Percentiles rank a stretch among this genome's conserved stretches.
Evolutionary conservation across 2,113 vertebrate species (phyloP).

Genomic region (Nerophis lumbriciformis): DNA sequence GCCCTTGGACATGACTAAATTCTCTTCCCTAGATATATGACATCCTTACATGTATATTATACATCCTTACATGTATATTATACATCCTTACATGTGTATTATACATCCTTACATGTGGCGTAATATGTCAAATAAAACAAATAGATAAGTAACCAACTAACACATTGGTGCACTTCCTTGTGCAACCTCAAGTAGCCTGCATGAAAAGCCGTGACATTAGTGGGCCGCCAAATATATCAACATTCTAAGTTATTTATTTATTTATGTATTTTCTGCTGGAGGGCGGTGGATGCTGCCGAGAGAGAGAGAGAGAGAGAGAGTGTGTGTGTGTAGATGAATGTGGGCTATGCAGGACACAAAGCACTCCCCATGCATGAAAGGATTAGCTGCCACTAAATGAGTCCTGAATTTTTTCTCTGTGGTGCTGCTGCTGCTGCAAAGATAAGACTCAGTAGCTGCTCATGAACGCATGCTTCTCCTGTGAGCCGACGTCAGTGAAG

Average conservation of each 20-base stretch:
- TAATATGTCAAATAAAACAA: too few relatives aligned
- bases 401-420: constrained; percentile 31
- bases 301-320: constrained; percentile 16
- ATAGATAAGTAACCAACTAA: too few relatives aligned
- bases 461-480: neutral
- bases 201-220: constrained; percentile 23
- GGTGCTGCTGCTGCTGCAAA: constrained; percentile 11
- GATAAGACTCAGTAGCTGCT: constrained; percentile 26
- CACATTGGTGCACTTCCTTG: neutral
- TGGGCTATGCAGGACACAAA: constrained; percentile 29
- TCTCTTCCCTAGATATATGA: too few relatives aligned
- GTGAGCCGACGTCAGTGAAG: constrained; percentile 6
- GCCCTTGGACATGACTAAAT: too few relatives aligned
- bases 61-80: too few relatives aligned
- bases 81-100: too few relatives aligned
- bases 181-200: constrained; percentile 51
- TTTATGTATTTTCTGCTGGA: constrained; percentile 63
- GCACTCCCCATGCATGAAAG: constrained; percentile 21
- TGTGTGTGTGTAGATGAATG: constrained; percentile 30
- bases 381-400: constrained; percentile 35
- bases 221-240: constrained; percentile 50
- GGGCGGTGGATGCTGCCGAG: constrained; percentile 46
- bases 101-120: too few relatives aligned
- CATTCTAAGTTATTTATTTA: constrained; percentile 51
- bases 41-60: too few relatives aligned